A percentile compares a stretch with the other conserved stretches of the same genome.
Conservation (phyloP, 2,797 vertebrate species). For the Podarcis lilfordi region DNA sequence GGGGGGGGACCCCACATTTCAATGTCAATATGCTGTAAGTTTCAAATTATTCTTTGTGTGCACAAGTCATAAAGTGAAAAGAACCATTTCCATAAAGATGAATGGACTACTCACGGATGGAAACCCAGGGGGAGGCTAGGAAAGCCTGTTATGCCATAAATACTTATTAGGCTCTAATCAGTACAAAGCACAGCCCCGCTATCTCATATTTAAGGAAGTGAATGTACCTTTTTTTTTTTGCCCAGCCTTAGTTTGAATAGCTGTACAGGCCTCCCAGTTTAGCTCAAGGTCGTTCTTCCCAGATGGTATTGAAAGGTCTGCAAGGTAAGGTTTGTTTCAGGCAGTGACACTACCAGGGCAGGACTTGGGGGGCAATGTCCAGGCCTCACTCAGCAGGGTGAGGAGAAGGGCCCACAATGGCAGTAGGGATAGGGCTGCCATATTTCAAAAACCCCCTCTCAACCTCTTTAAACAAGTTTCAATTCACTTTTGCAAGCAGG, state of each 20-base stretch:
- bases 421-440: no score
- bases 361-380: not conserved
- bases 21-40: conserved; percentile 52
- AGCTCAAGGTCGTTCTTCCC: conserved; percentile 59
- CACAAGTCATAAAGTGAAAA: conserved; percentile 49
- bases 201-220: conserved; percentile 52
- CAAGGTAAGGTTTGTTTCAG: not conserved
- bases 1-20: conserved; percentile 11
- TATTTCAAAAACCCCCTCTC: no score
- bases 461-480: not conserved
- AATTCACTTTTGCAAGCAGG: not conserved
- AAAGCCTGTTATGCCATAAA: conserved; percentile 27
- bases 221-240: conserved; percentile 59
- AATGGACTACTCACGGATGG: conserved; percentile 54
- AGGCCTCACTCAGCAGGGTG: not conserved
- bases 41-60: conserved; percentile 61
- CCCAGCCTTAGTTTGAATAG: conserved; percentile 58
- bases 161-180: conserved; percentile 52
- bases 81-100: conserved; percentile 57
- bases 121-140: conserved; percentile 8
- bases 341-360: not conserved
- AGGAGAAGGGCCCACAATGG: not conserved
- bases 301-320: conserved; percentile 40
- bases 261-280: conserved; percentile 49
- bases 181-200: conserved; percentile 54